Evolutionary conservation across 2,888 invertebrate genomes (phyloP), one percentile per base, ranked within the genome.

Genomic region (Cantharis rustica): DNA sequence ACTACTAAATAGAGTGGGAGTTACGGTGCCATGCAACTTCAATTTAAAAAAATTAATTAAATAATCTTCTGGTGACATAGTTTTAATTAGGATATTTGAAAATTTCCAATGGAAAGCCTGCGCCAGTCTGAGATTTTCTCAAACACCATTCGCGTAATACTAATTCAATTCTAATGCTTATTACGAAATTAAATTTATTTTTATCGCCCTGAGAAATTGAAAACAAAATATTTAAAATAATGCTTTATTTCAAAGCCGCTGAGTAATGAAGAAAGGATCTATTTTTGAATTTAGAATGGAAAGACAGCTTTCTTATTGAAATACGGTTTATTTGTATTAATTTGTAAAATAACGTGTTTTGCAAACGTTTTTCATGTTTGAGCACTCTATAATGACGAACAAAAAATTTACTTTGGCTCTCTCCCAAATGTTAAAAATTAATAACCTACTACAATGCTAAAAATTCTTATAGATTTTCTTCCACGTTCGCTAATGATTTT

Each of bases 291-390:
- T n/a, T 47, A n/a, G 47, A 47, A 47, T 47, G n/a, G 20, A 66
- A 23, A 20, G 64, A 66, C 64, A 66, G 20, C 64, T 20, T 66
- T 23, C 20, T 20, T 66, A 66, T 66, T 66, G n/a, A 66, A 66
- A 66, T 66, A 23, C 20, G 20, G 20, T 17, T 66, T 23, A 23
- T 66, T 66, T 66, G 64, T 66, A 66, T 66, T 66, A 66, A 66
- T 66, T 66, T 66, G 64, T 66, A 66, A 66, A 66, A 66, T 15
- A 66, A 66, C 17, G 64, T 66, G 23, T 66, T 66, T 66, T 66
- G 64, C 64, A 23, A 23, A 16, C 20, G 17, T 20, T 20, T 23
- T 17, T 66, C 16, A 15, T 66, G 23, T 66, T 66, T 23, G 47
- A 47, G n/a, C 47, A 47, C 47, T 66, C 17, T 13, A 66, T 66